Conservation (phyloP, 2,797 vertebrate species). For the Chelonia mydas region DNA sequence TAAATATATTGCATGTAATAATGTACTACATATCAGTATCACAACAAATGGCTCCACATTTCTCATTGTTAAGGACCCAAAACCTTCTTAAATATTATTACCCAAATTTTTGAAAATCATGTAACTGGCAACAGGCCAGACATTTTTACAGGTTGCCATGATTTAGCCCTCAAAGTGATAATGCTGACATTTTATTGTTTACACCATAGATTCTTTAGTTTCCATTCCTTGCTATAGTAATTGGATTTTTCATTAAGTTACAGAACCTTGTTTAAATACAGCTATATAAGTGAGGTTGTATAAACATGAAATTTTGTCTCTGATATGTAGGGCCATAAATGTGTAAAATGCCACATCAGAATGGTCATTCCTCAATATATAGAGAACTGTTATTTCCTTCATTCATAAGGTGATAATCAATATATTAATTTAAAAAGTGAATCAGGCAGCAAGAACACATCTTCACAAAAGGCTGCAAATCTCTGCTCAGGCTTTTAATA, state of each 20-base stretch:
- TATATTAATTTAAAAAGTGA: neutral
- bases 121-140: neutral
- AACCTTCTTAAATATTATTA: neutral
- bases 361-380: neutral
- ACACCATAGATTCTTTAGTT: neutral
- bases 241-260: neutral
- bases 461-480: neutral
- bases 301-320: neutral
- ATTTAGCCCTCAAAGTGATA: neutral
- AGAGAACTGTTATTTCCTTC: neutral
- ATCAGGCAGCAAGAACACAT: neutral
- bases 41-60: neutral
- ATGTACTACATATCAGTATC: neutral
- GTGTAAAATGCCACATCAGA: neutral
- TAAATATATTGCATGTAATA: constrained; percentile 8
- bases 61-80: neutral
- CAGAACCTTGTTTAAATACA: neutral
- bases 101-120: neutral
- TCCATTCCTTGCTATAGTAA: neutral
- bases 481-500: neutral
- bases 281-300: neutral
- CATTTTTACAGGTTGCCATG: neutral
- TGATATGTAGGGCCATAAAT: neutral
- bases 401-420: neutral
- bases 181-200: neutral